Percentiles rank a stretch among this genome's conserved stretches.
These are phyloP conservation scores for Ramphastos sulfuratus DNA, from an alignment of 2,113 vertebrate species.

Conservation along the genomic window DNA sequence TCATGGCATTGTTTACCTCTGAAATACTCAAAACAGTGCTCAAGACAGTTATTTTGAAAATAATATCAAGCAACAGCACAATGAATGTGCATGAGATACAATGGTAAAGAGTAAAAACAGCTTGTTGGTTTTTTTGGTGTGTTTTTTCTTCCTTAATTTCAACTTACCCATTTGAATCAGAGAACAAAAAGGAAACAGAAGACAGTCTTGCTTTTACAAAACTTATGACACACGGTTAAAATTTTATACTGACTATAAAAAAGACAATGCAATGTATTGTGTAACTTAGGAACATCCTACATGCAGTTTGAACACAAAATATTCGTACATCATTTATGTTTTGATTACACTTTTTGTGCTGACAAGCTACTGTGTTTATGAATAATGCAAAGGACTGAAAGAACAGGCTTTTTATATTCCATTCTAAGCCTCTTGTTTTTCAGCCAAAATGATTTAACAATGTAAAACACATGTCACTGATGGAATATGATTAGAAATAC, in stretches of 20 bases:
- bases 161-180: conserved; percentile 21
- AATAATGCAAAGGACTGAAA: conserved; percentile 78
- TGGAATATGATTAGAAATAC: conserved; percentile 75
- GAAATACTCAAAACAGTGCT: background rate
- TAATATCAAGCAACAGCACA: background rate
- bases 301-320: conserved; percentile 66
- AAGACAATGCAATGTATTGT: conserved; percentile 34
- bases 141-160: background rate
- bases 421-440: conserved; percentile 67
- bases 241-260: conserved; percentile 56
- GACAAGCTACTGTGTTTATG: conserved; percentile 72
- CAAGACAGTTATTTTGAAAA: conserved; percentile 8
- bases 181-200: conserved; percentile 19
- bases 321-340: conserved; percentile 79
- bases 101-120: background rate
- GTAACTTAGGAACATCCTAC: conserved; percentile 54
- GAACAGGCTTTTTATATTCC: conserved; percentile 70
- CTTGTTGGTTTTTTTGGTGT: background rate
- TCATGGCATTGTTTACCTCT: conserved; percentile 32
- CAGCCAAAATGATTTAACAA: conserved; percentile 73
- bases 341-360: conserved; percentile 77
- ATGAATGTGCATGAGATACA: background rate
- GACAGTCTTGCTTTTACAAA: conserved; percentile 25
- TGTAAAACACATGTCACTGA: conserved; percentile 74
- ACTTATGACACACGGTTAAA: conserved; percentile 26